Evolutionary conservation across 2,113 vertebrate species (phyloP).

Genomic region (Thunnus maccoyii): DNA sequence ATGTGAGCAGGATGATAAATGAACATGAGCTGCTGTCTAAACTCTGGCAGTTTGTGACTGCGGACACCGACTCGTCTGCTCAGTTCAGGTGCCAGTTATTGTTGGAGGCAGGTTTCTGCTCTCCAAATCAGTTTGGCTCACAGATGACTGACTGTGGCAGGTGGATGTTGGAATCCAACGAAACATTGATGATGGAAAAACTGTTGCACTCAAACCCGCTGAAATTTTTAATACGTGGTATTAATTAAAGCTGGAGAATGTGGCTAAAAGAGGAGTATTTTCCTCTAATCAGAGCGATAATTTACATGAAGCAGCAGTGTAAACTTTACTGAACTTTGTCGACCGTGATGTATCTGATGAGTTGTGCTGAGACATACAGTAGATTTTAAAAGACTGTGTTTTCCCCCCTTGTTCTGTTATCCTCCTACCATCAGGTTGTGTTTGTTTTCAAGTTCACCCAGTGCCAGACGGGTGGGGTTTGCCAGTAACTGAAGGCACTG

Average conservation of each 20-base stretch:
- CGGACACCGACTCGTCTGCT: slow-evolving; percentile 26
- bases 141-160: slow-evolving; percentile 23
- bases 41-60: slow-evolving; percentile 50
- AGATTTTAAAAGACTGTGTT: too few relatives aligned
- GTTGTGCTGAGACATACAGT: too few relatives aligned
- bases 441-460: too few relatives aligned
- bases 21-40: slow-evolving; percentile 50
- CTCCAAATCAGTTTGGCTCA: slow-evolving; percentile 50
- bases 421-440: too few relatives aligned
- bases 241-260: neutral
- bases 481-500: too few relatives aligned
- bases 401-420: too few relatives aligned
- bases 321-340: too few relatives aligned
- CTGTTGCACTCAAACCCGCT: neutral
- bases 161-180: slow-evolving; percentile 44
- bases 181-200: slow-evolving; percentile 13
- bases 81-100: slow-evolving; percentile 52
- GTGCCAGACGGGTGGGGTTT: too few relatives aligned
- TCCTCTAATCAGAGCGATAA: too few relatives aligned
- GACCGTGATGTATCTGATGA: too few relatives aligned
- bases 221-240: neutral
- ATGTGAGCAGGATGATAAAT: slow-evolving; percentile 47
- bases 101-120: slow-evolving; percentile 31
- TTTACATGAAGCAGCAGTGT: too few relatives aligned
- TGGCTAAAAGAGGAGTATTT: neutral